These are phyloP conservation scores for Neuroterus valhalla DNA, from an alignment of 1,140 invertebrate species.

Conservation along the genomic window DNA sequence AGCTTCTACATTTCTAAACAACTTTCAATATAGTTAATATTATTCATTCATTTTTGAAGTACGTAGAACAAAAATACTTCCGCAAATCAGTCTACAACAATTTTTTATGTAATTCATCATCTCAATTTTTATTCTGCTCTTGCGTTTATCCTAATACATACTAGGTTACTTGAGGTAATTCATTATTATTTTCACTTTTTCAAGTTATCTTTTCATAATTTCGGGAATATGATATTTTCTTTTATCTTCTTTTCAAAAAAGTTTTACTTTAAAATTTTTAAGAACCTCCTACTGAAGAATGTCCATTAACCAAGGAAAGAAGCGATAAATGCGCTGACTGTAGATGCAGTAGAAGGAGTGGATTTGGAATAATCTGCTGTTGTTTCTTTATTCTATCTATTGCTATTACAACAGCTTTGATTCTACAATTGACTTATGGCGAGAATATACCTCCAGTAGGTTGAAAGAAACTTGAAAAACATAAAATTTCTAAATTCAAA, in stretches of 20 bases:
- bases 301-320: constrained; percentile 65
- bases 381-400: constrained; percentile 76
- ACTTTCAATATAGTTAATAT: too few relatives aligned
- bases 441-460: constrained; percentile 77
- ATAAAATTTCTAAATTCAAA: constrained; percentile 30
- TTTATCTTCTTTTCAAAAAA: background rate
- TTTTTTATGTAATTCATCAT: too few relatives aligned
- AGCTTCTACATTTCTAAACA: background rate
- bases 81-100: too few relatives aligned
- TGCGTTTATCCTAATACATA: too few relatives aligned
- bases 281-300: constrained; percentile 66
- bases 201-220: background rate
- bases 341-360: constrained; percentile 68
- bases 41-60: too few relatives aligned
- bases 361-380: constrained; percentile 74
- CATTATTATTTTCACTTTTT: background rate
- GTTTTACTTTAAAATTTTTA: constrained; percentile 37
- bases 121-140: too few relatives aligned
- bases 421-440: constrained; percentile 81
- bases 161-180: too few relatives aligned
- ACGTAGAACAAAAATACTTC: too few relatives aligned
- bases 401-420: constrained; percentile 80
- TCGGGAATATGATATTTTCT: too few relatives aligned
- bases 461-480: background rate
- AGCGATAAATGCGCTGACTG: constrained; percentile 57